Base-by-base conservation (phyloP, 1,140 invertebrate genomes). In the Scaptomyza montana region DNA sequence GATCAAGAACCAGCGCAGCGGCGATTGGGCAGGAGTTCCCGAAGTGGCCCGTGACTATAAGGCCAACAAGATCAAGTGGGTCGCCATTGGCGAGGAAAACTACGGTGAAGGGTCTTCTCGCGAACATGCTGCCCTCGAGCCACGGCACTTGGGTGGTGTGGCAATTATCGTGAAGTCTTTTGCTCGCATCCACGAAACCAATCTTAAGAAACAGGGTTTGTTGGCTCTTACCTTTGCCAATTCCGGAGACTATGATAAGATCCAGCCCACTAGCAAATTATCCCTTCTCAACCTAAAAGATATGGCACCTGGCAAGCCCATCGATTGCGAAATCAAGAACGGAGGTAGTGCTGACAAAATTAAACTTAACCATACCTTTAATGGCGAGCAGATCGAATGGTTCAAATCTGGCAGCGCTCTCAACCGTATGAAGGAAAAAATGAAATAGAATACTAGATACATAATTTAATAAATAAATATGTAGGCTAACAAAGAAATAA, bases 141-240 rank as follows among this genome's bases (percentile, higher is more conserved):
- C 99, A 0, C 93, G 96, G 50, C 96, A 97, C 91, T 93, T 97
- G n/a, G 96, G 96, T 30, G 99, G 98, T 1, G 94, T 98, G 25
- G 99, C 98, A 21, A 99, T 99, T 84, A 99, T 99, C 89, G 98
- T 99, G 21, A 99, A 99, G 93, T 98, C 97, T 39, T 99, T 99
- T 93, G 99, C 99, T 45, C 95, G 99, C 89, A 99, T 99, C 90
- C 99, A 99, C 93, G 99, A 99, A 93, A 99, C 99, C 0, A 99
- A 99, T 93, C 93, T 99, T 74, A 99, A 99, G 93, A 99, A 99
- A 91, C 99, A 99, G 92, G 99, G 99, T 59, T 91, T 99, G 87
- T 93, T 99, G 43, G 98, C 99, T 0, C 92, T 99, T 16, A 99
- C 99, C 0, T 99, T 99, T 92, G 94, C 96, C n/a, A 96, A 99